Percentiles rank a stretch among this genome's conserved stretches.
Evolutionary conservation across 1,140 invertebrate species (phyloP).

Genomic region (Cyclargus thomasi): DNA sequence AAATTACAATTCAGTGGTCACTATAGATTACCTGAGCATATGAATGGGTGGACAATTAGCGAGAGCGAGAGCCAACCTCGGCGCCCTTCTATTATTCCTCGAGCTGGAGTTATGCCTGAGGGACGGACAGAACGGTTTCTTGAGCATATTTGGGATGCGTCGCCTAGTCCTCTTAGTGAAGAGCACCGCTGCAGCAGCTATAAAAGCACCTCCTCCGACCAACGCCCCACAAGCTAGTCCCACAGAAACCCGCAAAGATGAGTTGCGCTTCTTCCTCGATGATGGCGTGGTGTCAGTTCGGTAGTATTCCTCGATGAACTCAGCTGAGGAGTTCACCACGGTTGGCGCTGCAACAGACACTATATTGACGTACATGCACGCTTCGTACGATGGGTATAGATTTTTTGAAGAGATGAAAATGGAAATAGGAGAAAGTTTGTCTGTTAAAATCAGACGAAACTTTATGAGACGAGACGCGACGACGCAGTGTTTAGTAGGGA

Average conservation of each 20-base stretch:
- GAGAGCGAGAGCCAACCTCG: conserved; percentile 51
- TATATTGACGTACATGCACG: neutral
- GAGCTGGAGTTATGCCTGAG: conserved; percentile 40
- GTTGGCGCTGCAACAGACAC: conserved; percentile 49
- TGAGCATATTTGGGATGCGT: conserved; percentile 52
- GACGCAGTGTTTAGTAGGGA: too few species aligned
- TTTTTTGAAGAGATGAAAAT: too few species aligned
- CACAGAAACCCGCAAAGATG: conserved; percentile 82
- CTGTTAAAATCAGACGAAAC: too few species aligned
- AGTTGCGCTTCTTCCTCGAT: conserved; percentile 80
- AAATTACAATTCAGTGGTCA: too few species aligned
- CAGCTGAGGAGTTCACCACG: conserved; percentile 47
- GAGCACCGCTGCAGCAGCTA: conserved; percentile 81
- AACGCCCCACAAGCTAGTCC: conserved; percentile 87
- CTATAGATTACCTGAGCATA: conserved; percentile 60
- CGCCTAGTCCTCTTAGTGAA: conserved; percentile 83
- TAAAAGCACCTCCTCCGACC: conserved; percentile 49
- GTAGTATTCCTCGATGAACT: conserved; percentile 66
- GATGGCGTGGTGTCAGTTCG: conserved; percentile 62
- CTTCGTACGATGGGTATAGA: too few species aligned
- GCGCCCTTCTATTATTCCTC: conserved; percentile 52
- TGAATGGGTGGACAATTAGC: conserved; percentile 66
- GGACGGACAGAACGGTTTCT: conserved; percentile 60
- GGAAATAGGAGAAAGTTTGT: too few species aligned
- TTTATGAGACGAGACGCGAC: too few species aligned